Evolutionary conservation across 2,888 invertebrate genomes (phyloP), one percentile per base, ranked within the genome.

Genomic region (Sinhomidia bicolor): DNA sequence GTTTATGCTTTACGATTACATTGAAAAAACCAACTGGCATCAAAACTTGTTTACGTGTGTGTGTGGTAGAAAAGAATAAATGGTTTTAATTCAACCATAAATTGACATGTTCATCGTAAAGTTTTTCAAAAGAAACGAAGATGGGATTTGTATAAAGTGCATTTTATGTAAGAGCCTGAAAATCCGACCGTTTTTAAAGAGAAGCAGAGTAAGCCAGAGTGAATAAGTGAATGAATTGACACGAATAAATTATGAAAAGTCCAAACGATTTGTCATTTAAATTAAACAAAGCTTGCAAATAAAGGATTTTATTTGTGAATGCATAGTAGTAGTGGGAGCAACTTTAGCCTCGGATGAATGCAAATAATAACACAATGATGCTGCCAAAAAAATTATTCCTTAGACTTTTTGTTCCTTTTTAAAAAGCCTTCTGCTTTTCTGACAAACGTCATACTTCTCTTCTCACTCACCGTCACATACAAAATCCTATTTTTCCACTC

Each of bases 161-260:
- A 10, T 29, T 5, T 29, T 23, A n/a, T n/a, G n/a, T n/a, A n/a
- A n/a, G n/a, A n/a, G n/a, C n/a, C n/a, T 12, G 29, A 62, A 62
- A 29, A 62, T 29, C 62, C 29, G 62, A 62, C 62, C 26, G 62
- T 29, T 62, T 62, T 62, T 14, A 29, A 62, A 62, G n/a, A 62
- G n/a, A 62, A 10, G 29, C 0, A 68, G n/a, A 32, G 36, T 36
- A 32, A 68, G 36, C 9, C 10, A 57, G 3, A 57, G 7, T 3
- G 57, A 57, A 20, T 20, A 5, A 36, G n/a, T 57, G 57, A 68
- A 74, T 60, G 84, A 68, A 10, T 17, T n/a, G n/a, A 80, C 44
- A 57, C 68, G 71, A 79, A 85, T 85, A 85, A 79, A 85, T 85
- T 85, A 85, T 71, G 78, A 65, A 57, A 85, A 74, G 84, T 84